phyloP scores from a whole-genome alignment of 2,113 vertebrate genomes.

The Thomomys bottae region DNA sequence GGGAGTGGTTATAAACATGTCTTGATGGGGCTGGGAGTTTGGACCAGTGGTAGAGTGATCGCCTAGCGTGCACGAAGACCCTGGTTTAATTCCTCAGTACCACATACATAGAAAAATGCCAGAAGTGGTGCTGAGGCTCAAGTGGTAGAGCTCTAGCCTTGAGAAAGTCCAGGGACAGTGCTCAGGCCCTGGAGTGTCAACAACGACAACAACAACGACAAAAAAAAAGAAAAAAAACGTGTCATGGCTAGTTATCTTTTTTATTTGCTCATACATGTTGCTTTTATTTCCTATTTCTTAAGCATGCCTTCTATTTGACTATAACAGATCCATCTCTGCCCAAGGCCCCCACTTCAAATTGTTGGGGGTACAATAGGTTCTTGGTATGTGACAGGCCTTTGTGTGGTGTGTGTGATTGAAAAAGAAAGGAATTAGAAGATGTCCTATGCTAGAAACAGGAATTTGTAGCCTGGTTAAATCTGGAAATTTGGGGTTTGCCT shows the following conservation, averaged over 20 bases:
- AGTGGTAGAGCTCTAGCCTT: too few relatives aligned
- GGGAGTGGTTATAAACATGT: neutral
- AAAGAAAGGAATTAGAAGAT: neutral
- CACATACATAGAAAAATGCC: too few relatives aligned
- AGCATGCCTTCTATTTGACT: neutral
- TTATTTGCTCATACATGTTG: neutral
- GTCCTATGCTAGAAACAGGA: neutral
- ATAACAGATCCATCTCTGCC: neutral
- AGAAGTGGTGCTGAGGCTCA: too few relatives aligned
- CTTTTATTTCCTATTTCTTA: neutral
- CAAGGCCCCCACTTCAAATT: neutral
- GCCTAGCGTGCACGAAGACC: too few relatives aligned
- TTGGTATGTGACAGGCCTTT: neutral
- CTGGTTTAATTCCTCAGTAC: too few relatives aligned
- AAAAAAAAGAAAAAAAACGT: too few relatives aligned
- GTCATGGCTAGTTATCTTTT: neutral
- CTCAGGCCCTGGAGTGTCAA: too few relatives aligned
- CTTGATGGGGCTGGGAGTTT: too few relatives aligned
- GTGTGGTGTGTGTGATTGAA: neutral
- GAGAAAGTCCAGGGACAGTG: too few relatives aligned
- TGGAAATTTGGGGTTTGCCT: neutral
- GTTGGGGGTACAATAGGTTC: neutral
- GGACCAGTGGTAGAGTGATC: too few relatives aligned
- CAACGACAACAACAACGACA: too few relatives aligned
- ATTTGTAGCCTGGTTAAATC: conserved; percentile 9